Percentiles rank a stretch among this genome's conserved stretches.
These are phyloP conservation scores for Prunella strophiata DNA, from an alignment of 2,797 vertebrate genomes.

Conservation along the genomic window DNA sequence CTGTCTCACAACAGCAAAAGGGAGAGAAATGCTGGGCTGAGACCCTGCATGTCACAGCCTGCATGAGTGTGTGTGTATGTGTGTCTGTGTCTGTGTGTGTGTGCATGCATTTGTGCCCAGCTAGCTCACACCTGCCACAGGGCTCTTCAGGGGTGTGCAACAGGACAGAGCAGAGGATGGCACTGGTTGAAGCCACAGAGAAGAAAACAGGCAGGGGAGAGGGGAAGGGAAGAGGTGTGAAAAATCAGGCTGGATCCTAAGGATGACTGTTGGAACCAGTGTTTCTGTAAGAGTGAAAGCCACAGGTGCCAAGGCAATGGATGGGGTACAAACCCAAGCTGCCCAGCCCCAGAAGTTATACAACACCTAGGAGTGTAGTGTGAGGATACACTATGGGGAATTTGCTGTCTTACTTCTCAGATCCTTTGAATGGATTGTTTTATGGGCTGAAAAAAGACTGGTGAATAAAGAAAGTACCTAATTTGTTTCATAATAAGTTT, in stretches of 20 bases:
- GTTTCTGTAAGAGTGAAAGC: neutral
- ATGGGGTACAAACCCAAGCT: neutral
- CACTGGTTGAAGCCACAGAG: neutral
- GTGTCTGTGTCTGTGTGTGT: accelerated
- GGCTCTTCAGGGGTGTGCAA: neutral
- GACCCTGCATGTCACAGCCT: neutral
- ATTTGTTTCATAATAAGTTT: neutral
- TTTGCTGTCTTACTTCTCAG: neutral
- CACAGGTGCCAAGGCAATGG: neutral
- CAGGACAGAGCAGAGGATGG: neutral
- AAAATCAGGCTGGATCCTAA: neutral
- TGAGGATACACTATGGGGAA: neutral
- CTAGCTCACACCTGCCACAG: neutral
- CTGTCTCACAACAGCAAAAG: neutral
- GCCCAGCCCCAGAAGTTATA: neutral
- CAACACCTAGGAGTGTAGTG: neutral
- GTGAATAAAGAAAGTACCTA: neutral
- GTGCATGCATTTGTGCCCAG: neutral
- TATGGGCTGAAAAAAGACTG: neutral
- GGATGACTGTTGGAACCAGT: neutral
- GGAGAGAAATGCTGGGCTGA: neutral
- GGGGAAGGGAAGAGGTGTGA: neutral
- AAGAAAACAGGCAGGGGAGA: neutral
- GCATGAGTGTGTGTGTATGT: accelerated
- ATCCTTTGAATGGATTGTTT: neutral